Conservation (phyloP, 2,888 invertebrate species). For the Leptopilina myrica region DNA sequence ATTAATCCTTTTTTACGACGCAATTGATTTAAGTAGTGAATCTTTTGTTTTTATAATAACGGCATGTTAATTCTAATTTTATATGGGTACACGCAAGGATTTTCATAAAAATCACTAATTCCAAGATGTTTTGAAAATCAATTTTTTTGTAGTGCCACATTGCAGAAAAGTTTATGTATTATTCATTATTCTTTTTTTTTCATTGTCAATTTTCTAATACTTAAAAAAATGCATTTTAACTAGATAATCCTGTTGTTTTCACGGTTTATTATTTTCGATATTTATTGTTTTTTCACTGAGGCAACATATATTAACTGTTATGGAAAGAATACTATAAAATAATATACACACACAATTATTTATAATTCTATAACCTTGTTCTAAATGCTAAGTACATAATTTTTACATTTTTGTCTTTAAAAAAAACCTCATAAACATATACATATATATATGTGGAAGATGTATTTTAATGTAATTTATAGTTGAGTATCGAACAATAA, state of each 20-base stretch:
- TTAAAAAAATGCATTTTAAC: too few relatives aligned
- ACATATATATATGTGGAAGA: background rate
- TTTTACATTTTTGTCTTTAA: conserved; percentile 12
- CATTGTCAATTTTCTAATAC: too few relatives aligned
- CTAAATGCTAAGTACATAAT: conserved; percentile 11
- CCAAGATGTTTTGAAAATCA: too few relatives aligned
- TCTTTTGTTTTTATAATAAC: conserved; percentile 20
- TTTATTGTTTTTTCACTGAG: background rate
- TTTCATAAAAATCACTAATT: too few relatives aligned
- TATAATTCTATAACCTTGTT: conserved; percentile 27
- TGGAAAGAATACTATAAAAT: conserved; percentile 1
- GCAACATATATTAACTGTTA: background rate
- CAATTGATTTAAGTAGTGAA: conserved; percentile 22
- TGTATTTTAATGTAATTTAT: conserved; percentile 23
- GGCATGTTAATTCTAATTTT: background rate
- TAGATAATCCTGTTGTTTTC: too few relatives aligned
- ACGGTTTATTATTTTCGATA: background rate
- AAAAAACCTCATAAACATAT: background rate
- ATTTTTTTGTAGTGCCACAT: too few relatives aligned
- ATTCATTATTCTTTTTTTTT: too few relatives aligned
- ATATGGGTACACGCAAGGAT: too few relatives aligned
- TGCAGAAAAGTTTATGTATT: too few relatives aligned
- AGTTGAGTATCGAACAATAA: conserved; percentile 14
- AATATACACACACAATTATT: background rate
- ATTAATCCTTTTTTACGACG: conserved; percentile 23